Evolutionary conservation across 2,113 vertebrate genomes (phyloP), one percentile per base, ranked within the genome.

Genomic region (Pseudolaguvia tuberculata): DNA sequence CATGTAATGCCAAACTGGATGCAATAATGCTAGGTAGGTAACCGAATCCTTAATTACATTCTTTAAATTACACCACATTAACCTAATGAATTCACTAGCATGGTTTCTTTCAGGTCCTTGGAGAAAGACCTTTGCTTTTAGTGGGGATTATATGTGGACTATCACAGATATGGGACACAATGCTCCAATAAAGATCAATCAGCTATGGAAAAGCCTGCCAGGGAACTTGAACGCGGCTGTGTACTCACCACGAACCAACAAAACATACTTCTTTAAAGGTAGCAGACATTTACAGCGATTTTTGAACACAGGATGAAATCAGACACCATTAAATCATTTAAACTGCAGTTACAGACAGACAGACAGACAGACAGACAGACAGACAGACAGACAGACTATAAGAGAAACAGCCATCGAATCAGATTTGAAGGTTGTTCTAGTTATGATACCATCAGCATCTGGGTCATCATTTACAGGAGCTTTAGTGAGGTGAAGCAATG

Each of bases 251-350:
- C 89, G 89, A 78, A 95, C 93, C 70, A 89, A 92, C 39, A 90
- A 92, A 86, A 94, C 91, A 0, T 92, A 94, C 80, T 95, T 96
- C 79, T 89, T 95, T 47, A 95, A 95, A 90, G 94, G 94, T 96
- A 84, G 59, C 35, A 47, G 20, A 65, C 23, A 65, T n/a, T 45
- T 13, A 62, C 31, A 20, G 27, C 20, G n/a, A n/a, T n/a, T n/a
- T n/a, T n/a, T n/a, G n/a, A n/a, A n/a, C n/a, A n/a, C n/a, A n/a
- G n/a, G n/a, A 13, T 21, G 5, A 21, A 45, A 8, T 47, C 9
- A 45, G 14, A 45, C 15, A 42, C 35, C 23, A 65, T 45, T 12
- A n/a, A 14, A 65, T 25, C 1, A 48, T 47, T 47, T 12, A 25
- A 48, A 17, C 3, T 17, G 39, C 13, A 20, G 3, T n/a, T 20